Conservation (phyloP, 2,113 vertebrate species). For the Forbesichthys agassizii region DNA sequence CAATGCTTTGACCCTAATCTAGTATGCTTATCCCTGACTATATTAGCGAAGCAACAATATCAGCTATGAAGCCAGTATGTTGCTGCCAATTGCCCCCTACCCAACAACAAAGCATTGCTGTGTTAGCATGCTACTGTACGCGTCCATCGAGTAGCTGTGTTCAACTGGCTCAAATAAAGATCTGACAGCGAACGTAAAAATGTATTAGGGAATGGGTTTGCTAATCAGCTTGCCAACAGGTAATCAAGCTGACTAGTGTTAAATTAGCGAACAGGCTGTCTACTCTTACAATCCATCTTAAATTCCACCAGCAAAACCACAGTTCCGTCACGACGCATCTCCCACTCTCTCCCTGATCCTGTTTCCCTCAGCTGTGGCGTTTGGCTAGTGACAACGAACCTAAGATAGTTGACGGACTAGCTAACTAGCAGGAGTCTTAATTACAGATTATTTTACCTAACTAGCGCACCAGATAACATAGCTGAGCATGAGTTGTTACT, state of each 20-base stretch:
- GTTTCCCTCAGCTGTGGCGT: background rate
- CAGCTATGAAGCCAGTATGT: constrained; percentile 59
- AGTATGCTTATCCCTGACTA: constrained; percentile 15
- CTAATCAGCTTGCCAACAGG: constrained; percentile 31
- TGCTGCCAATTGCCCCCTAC: constrained; percentile 65
- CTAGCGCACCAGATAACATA: constrained; percentile 12
- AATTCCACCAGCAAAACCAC: constrained; percentile 55
- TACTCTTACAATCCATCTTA: constrained; percentile 38
- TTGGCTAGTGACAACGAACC: constrained; percentile 9
- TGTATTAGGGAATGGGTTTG: constrained; percentile 9
- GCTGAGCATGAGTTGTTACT: constrained; percentile 1
- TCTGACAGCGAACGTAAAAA: constrained; percentile 32
- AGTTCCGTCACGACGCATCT: constrained; percentile 53
- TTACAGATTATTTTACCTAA: constrained; percentile 21
- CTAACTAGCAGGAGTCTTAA: constrained; percentile 42
- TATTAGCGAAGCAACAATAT: constrained; percentile 56
- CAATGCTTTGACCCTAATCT: constrained; percentile 23
- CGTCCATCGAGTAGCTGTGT: constrained; percentile 58
- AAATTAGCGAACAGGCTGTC: constrained; percentile 39
- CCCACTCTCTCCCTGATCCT: constrained; percentile 6
- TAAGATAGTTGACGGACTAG: background rate
- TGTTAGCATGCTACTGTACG: constrained; percentile 72
- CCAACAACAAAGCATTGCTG: constrained; percentile 75
- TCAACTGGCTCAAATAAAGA: constrained; percentile 48
- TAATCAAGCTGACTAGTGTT: constrained; percentile 31